A percentile compares a stretch with the other conserved stretches of the same genome.
Evolutionary conservation across 2,888 invertebrate genomes (phyloP).

Genomic region (Ganaspis brasiliensis): DNA sequence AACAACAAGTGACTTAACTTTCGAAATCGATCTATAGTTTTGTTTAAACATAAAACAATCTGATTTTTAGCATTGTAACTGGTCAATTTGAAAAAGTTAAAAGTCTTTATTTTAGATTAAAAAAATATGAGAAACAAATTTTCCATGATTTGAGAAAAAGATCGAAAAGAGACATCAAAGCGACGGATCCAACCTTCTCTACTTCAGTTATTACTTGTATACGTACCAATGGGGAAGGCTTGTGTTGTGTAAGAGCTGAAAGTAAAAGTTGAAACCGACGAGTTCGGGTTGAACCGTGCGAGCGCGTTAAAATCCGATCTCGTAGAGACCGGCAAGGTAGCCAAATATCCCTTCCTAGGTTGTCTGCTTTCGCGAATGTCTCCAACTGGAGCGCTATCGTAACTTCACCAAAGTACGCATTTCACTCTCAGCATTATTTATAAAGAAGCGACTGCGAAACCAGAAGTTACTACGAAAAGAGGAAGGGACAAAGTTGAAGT

Average conservation of each 20-base stretch:
- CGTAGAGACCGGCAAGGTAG: constrained; percentile 69
- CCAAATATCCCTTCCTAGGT: constrained; percentile 69
- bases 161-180: constrained; percentile 58
- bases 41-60: neutral
- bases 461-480: constrained; percentile 45
- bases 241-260: constrained; percentile 80
- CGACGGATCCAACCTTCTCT: constrained; percentile 55
- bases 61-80: too few relatives aligned
- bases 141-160: constrained; percentile 17
- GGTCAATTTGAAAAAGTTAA: neutral
- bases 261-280: constrained; percentile 80
- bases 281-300: constrained; percentile 72
- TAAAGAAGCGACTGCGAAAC: constrained; percentile 43
- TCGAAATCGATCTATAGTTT: neutral
- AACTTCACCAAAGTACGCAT: constrained; percentile 46
- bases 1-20: neutral
- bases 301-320: constrained; percentile 78
- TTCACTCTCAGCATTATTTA: constrained; percentile 49
- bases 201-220: constrained; percentile 54
- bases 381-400: constrained; percentile 52
- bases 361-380: constrained; percentile 61
- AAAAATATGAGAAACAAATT: neutral
- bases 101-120: neutral
- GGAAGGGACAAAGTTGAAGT: neutral
- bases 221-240: constrained; percentile 58